A percentile compares a stretch with the other conserved stretches of the same genome.
These are phyloP conservation scores for Diceros bicornis DNA, from an alignment of 2,797 vertebrate species.

Conservation along the genomic window DNA sequence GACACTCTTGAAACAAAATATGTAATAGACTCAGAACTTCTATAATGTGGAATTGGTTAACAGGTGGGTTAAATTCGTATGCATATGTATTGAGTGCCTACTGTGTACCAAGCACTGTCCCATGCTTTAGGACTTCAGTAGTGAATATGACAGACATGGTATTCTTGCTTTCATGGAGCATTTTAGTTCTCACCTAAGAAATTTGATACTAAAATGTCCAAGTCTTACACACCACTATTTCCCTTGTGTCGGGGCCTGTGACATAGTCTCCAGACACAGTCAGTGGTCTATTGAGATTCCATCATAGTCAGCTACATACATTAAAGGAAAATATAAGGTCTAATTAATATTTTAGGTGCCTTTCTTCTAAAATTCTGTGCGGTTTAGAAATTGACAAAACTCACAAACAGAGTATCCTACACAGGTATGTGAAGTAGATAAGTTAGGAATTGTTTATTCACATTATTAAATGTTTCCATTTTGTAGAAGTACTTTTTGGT, in stretches of 20 bases:
- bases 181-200: constrained; percentile 19
- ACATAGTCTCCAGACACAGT: neutral
- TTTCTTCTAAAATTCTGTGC: constrained; percentile 21
- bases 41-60: neutral
- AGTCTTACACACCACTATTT: neutral
- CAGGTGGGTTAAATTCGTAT: constrained; percentile 2
- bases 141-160: neutral
- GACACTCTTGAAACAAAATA: constrained; percentile 19
- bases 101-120: neutral
- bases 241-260: neutral
- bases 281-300: neutral
- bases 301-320: neutral
- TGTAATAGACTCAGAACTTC: neutral
- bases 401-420: neutral
- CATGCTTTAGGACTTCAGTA: neutral
- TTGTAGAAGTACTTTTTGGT: constrained; percentile 42
- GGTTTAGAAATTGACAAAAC: neutral
- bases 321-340: constrained; percentile 3
- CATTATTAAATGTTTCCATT: constrained; percentile 9
- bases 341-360: constrained; percentile 23
- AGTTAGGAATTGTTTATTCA: neutral
- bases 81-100: neutral
- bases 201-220: neutral
- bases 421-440: constrained; percentile 7
- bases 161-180: neutral